These are phyloP conservation scores for Neotoxoptera formosana DNA, from an alignment of 1,140 invertebrate species.

Conservation along the genomic window DNA sequence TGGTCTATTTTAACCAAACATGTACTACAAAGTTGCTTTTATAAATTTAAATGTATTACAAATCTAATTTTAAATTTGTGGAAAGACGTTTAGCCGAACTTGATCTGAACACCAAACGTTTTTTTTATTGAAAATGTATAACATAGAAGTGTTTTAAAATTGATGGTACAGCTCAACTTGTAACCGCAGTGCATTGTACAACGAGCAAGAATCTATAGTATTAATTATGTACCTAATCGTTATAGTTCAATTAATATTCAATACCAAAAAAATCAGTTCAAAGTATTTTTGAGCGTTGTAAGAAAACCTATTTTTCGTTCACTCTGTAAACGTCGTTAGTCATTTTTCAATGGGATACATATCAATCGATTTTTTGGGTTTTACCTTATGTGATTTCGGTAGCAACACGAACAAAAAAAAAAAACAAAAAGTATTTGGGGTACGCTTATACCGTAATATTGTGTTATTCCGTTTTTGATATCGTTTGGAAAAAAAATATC, in stretches of 20 bases:
- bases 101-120: too few species aligned
- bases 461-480: neutral
- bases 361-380: neutral
- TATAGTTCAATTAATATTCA: too few species aligned
- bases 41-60: too few species aligned
- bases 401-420: neutral
- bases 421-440: neutral
- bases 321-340: neutral
- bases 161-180: neutral
- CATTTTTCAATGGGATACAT: neutral
- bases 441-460: too few species aligned
- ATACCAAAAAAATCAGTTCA: neutral
- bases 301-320: neutral
- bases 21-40: too few species aligned
- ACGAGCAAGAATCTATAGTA: too few species aligned
- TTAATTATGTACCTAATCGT: too few species aligned
- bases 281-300: neutral
- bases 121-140: too few species aligned
- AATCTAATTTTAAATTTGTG: too few species aligned
- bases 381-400: neutral
- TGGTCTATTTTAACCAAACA: too few species aligned
- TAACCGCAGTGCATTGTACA: neutral
- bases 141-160: too few species aligned
- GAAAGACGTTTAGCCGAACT: too few species aligned
- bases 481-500: neutral